phyloP scores from a whole-genome alignment of 2,113 vertebrate genomes.

The Boulengeromyrus knoepffleri region DNA sequence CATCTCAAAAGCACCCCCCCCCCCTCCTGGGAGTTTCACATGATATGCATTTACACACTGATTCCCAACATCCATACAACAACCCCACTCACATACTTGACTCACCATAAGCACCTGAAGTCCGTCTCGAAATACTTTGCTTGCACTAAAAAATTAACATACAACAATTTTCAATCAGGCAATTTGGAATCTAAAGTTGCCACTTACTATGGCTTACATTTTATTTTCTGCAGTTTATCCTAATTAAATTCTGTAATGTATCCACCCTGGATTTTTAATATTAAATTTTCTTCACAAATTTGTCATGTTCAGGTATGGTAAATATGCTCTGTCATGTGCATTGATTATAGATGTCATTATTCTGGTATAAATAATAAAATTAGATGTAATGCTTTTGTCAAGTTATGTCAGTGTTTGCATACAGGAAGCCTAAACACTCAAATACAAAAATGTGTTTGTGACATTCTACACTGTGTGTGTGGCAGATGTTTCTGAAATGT shows the following conservation, averaged over 20 bases:
- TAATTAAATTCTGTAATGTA: neutral
- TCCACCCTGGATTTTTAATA: neutral
- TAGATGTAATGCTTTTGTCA: neutral
- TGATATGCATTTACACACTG: neutral
- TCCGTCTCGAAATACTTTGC: neutral
- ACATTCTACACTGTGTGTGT: neutral
- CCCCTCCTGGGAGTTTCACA: neutral
- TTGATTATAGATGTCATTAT: neutral
- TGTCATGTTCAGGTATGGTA: neutral
- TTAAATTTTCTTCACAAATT: neutral
- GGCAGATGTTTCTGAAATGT: neutral
- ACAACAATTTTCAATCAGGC: neutral
- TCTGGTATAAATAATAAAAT: neutral
- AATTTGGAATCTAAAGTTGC: neutral
- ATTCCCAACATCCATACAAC: neutral
- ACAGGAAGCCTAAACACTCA: neutral
- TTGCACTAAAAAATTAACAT: neutral
- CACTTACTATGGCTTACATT: neutral
- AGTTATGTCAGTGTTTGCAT: neutral
- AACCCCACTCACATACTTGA: neutral
- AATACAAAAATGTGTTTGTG: neutral
- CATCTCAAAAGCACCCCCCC: neutral
- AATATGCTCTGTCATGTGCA: neutral
- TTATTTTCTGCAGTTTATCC: neutral
- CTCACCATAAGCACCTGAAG: neutral